Evolutionary conservation across 2,113 vertebrate genomes (phyloP), one percentile per base, ranked within the genome.

Genomic region (Chaetodon auriga): DNA sequence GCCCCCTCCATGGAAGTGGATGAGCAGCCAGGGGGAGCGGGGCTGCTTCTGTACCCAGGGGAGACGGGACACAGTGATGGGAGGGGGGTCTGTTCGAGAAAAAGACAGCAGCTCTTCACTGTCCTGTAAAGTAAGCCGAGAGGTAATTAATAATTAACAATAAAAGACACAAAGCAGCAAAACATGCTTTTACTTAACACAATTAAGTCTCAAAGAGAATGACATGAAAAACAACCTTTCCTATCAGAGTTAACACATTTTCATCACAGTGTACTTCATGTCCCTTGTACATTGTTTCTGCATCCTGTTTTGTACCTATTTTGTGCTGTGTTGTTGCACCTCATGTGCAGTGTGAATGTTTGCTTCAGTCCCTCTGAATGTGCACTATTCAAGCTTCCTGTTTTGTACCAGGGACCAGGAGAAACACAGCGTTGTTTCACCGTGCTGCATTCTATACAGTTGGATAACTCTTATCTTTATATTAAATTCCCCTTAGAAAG

Each of bases 1-100:
- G 53, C 97, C 97, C 0, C 97, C 97, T 0, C 97, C 97, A 0
- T 98, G 97, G 89, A 97, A 96, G 80, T 98, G 97, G 8, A 98
- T 87, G 6, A 98, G 87, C 25, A 98, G 95, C 83, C 92, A 93
- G 1, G 85, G 95, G 0, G 96, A 97, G 81, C 79, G 79, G 79
- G 95, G 53, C 60, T 92, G 60, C 65, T 84, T 83, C 84, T 93
- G 95, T 1, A 87, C 63, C 87, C 95, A 93, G 12, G 95, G 92
- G 10, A 94, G 86, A 13, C 93, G 87, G 6, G 96, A 91, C 35
- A 94, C 78, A 23, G 90, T 83, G 61, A 94, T 58, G 0, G 95
- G 85, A 16, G 89, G 78, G 0, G 93, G 94, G 21, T 96, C 94
- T 0, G 91, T 75, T 4, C 93, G 94, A 30, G 92, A 90, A 19